Evolutionary conservation across 2,113 vertebrate species (phyloP), one percentile per base, ranked within the genome.

Genomic region (Menidia beryllina): DNA sequence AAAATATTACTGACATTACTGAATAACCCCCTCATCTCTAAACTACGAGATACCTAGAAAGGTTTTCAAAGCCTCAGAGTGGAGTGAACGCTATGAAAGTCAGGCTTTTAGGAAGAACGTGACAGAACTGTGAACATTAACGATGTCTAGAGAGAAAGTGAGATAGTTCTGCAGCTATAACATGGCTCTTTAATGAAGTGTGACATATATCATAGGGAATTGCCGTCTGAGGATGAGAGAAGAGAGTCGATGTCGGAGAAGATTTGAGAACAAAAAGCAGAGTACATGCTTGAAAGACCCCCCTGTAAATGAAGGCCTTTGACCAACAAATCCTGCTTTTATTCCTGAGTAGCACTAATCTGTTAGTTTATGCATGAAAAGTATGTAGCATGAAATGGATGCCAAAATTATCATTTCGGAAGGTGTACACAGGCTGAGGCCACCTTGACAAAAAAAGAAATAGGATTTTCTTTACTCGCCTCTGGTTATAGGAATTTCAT

Each of bases 121-220:
- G 24, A 45, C 64, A 60, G 73, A 78, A 52, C 27, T 45, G 81
- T 90, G 49, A 50, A 47, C 79, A 49, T 59, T 73, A 85, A 78
- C 26, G 61, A 56, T 36, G 25, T 38, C 26, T 54, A 43, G 36
- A 69, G n/a, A 77, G 26, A 82, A 50, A 20, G 50, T 30, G 72
- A 62, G 58, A 79, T 81, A 70, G 72, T 88, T 66, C 72, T 70
- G n/a, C 52, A 56, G 63, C 57, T 74, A 19, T 51, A 26, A 57
- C 60, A 62, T 39, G 57, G 67, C 78, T 70, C 25, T 65, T 43
- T 87, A 89, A 90, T 90, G 82, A 88, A 75, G 76, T 68, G 26
- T 65, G 72, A 60, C 72, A 69, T 70, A 69, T 70, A 82, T 75
- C 19, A 23, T 24, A 58, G 38, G 79, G 56, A 82, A 75, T 45